These are phyloP conservation scores for Rhyacichthys aspro DNA, from an alignment of 2,797 vertebrate species.

Conservation along the genomic window DNA sequence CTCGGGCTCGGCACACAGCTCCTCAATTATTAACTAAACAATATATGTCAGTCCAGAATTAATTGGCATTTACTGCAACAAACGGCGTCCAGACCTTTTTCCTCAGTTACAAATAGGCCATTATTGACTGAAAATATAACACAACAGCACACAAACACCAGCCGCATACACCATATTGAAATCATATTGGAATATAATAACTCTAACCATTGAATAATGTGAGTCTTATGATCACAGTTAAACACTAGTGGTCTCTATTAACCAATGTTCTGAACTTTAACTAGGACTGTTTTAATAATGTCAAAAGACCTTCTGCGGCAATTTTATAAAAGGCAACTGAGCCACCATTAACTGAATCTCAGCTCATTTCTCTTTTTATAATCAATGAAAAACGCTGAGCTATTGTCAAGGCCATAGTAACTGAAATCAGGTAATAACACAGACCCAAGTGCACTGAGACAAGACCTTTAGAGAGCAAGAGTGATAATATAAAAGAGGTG, in stretches of 20 bases:
- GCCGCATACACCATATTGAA: neutral
- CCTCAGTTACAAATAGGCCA: constrained; percentile 5
- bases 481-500: no score
- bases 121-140: constrained; percentile 33
- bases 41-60: constrained; percentile 51
- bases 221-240: neutral
- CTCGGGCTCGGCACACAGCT: constrained; percentile 26
- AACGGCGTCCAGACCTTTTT: constrained; percentile 20
- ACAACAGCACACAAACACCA: neutral
- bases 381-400: no score
- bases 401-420: no score
- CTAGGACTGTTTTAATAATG: constrained; percentile 1
- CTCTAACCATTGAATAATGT: no score
- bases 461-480: no score
- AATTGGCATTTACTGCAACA: constrained; percentile 37
- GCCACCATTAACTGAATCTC: neutral
- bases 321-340: neutral
- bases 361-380: no score
- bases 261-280: constrained; percentile 9
- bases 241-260: neutral
- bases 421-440: no score
- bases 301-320: constrained; percentile 6
- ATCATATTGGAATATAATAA: neutral
- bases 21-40: constrained; percentile 65
- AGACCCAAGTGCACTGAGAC: no score